Conservation (phyloP, 2,888 invertebrate genomes). For the Watsonalla cultraria region DNA sequence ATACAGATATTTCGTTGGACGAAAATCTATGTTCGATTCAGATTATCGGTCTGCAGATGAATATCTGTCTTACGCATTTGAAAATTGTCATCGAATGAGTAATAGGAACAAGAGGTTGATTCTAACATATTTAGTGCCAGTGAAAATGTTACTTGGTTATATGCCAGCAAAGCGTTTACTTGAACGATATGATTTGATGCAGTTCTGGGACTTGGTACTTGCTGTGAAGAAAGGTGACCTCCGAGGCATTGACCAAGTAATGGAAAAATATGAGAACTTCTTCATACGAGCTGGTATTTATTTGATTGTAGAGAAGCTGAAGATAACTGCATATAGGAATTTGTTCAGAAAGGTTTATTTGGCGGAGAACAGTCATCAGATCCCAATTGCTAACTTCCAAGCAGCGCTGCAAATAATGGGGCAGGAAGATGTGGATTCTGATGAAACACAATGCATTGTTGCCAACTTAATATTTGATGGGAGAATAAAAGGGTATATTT, state of each 20-base stretch:
- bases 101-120: slow-evolving; percentile 94
- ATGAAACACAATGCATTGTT: slow-evolving; percentile 97
- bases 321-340: slow-evolving; percentile 96
- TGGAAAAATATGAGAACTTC: slow-evolving; percentile 92
- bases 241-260: slow-evolving; percentile 87
- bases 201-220: slow-evolving; percentile 93
- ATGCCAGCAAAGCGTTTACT: slow-evolving; percentile 92
- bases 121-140: slow-evolving; percentile 96
- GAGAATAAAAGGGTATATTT: slow-evolving; percentile 98
- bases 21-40: slow-evolving; percentile 99
- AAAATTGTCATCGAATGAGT: slow-evolving; percentile 89
- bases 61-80: slow-evolving; percentile 94
- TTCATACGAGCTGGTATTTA: slow-evolving; percentile 99
- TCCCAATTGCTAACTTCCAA: slow-evolving; percentile 91
- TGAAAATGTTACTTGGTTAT: slow-evolving; percentile 97
- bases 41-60: slow-evolving; percentile 96
- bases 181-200: slow-evolving; percentile 92
- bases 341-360: slow-evolving; percentile 94
- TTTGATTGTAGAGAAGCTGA: slow-evolving; percentile 96
- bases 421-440: slow-evolving; percentile 91
- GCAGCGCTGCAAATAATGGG: slow-evolving; percentile 90
- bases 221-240: slow-evolving; percentile 95
- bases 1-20: slow-evolving; percentile 97
- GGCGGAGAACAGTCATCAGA: slow-evolving; percentile 88
- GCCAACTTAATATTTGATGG: slow-evolving; percentile 98